A percentile compares a stretch with the other conserved stretches of the same genome.
These are phyloP conservation scores for Mimumesa dahlbomi DNA, from an alignment of 2,888 invertebrate species.

Conservation along the genomic window DNA sequence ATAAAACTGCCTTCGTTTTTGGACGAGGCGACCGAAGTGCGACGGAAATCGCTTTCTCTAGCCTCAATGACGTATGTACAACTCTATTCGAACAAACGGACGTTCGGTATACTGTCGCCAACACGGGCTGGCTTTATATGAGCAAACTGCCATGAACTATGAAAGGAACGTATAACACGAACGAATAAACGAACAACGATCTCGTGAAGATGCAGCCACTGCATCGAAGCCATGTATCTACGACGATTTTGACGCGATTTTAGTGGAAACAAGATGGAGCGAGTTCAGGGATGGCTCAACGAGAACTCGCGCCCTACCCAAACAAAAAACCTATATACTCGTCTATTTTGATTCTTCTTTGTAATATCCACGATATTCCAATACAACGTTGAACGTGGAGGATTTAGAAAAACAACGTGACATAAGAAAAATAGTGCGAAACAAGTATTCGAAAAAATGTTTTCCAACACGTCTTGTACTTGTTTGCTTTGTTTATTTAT, in stretches of 20 bases:
- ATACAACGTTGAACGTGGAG: too few species aligned
- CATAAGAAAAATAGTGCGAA: too few species aligned
- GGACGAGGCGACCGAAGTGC: constrained; percentile 27
- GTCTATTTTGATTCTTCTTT: not conserved
- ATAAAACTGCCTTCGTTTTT: constrained; percentile 48
- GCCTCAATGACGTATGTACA: constrained; percentile 40
- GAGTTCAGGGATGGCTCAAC: constrained; percentile 42
- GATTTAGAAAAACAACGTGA: too few species aligned
- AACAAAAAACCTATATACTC: constrained; percentile 1
- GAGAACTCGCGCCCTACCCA: constrained; percentile 22
- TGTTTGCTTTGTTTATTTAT: too few species aligned
- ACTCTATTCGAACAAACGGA: constrained; percentile 41
- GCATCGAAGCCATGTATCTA: constrained; percentile 54
- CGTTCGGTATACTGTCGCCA: constrained; percentile 38
- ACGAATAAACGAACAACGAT: constrained; percentile 34
- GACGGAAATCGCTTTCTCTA: constrained; percentile 64
- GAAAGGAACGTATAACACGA: constrained; percentile 38
- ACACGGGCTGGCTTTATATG: constrained; percentile 29
- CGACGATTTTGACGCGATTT: constrained; percentile 55
- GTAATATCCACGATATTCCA: not conserved
- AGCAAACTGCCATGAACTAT: constrained; percentile 29
- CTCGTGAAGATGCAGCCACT: constrained; percentile 34
- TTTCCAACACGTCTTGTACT: too few species aligned
- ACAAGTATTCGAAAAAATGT: too few species aligned
- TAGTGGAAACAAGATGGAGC: constrained; percentile 60